Evolutionary conservation across 2,797 vertebrate species (phyloP).

Genomic region (Neosalanx taihuensis): DNA sequence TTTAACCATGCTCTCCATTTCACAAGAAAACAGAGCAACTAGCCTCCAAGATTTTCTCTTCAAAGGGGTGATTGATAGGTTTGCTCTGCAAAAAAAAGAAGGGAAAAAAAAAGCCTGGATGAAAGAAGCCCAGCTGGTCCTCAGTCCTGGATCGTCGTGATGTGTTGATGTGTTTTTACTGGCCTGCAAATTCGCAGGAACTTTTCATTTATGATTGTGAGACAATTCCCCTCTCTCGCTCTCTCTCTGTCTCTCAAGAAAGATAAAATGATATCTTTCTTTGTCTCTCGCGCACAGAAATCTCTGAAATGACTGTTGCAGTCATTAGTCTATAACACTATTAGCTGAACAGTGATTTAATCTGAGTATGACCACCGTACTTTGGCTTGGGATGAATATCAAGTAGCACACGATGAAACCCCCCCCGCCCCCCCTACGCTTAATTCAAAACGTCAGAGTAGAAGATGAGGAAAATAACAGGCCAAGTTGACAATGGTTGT

Average conservation of each 20-base stretch:
- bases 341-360: slow-evolving; percentile 1
- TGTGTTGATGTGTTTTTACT: slow-evolving; percentile 19
- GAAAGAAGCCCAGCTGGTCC: slow-evolving; percentile 50
- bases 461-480: slow-evolving; percentile 25
- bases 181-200: slow-evolving; percentile 37
- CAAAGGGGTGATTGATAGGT: slow-evolving; percentile 15
- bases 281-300: background rate
- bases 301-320: background rate
- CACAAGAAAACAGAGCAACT: too few relatives aligned
- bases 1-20: too few relatives aligned
- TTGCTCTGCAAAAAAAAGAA: slow-evolving; percentile 23
- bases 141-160: slow-evolving; percentile 22
- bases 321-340: too few relatives aligned
- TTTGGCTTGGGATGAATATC: slow-evolving; percentile 31
- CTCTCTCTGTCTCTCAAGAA: background rate
- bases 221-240: background rate
- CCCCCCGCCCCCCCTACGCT: too few relatives aligned
- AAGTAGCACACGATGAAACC: background rate
- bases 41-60: too few relatives aligned
- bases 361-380: slow-evolving; percentile 1
- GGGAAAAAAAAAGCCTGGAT: slow-evolving; percentile 30
- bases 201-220: background rate
- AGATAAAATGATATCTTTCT: too few relatives aligned
- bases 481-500: slow-evolving; percentile 48
- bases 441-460: slow-evolving; percentile 21